phyloP scores from a whole-genome alignment of 2,113 vertebrate genomes.

The Macquaria australasica region DNA sequence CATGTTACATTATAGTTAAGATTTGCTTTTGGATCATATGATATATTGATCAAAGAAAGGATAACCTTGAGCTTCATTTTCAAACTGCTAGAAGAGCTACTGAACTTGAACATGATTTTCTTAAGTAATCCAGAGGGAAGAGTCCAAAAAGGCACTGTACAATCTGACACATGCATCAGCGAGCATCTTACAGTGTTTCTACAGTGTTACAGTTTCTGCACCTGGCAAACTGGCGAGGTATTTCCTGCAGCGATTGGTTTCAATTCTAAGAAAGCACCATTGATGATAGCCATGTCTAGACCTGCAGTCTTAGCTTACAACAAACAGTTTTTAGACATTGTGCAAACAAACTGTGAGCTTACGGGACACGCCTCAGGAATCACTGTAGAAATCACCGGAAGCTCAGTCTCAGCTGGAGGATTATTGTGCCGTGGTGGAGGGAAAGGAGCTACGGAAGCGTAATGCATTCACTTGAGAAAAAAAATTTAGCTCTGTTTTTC shows the following conservation, averaged over 20 bases:
- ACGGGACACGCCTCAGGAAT: background rate
- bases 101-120: conserved; percentile 98
- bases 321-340: conserved; percentile 59
- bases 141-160: conserved; percentile 96
- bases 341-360: conserved; percentile 36
- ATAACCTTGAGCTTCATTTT: conserved; percentile 27
- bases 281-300: conserved; percentile 89
- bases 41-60: conserved; percentile 6
- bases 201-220: conserved; percentile 93
- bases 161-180: conserved; percentile 95
- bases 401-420: conserved; percentile 1
- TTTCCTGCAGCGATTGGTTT: conserved; percentile 98
- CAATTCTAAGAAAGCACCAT: conserved; percentile 93
- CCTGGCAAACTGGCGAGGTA: conserved; percentile 97
- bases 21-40: conserved; percentile 26
- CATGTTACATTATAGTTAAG: conserved; percentile 8
- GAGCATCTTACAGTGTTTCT: conserved; percentile 92
- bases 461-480: too few species aligned
- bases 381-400: background rate
- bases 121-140: conserved; percentile 95
- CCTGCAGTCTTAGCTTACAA: conserved; percentile 93
- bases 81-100: conserved; percentile 81
- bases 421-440: conserved; percentile 40
- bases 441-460: background rate
- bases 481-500: too few species aligned